Evolutionary conservation across 2,797 vertebrate genomes (phyloP), one percentile per base, ranked within the genome.

Genomic region (Poecile montanus): DNA sequence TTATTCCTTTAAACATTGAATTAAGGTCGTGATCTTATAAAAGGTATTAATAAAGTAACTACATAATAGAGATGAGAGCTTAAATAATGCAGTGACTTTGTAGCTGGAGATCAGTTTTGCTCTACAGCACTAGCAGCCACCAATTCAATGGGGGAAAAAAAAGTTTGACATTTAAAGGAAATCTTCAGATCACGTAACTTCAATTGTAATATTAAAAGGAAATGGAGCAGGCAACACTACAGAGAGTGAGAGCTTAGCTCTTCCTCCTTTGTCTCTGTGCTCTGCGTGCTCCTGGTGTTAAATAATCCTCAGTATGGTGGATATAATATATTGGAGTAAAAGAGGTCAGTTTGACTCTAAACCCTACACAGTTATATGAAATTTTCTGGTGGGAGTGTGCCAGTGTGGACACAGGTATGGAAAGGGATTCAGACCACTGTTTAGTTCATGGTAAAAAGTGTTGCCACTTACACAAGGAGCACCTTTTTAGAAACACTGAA

Each of bases 1-100:
- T 91, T 92, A 82, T 91, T 93, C 70, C 57, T 95, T 93, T 95
- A 90, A 96, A 78, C 75, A 62, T 29, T 93, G 82, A 87, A 91
- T 91, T 95, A 91, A 95, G 91, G 87, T 88, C 77, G 67, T 83
- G 87, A 93, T 94, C 87, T 94, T 94, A 72, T 79, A 89, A 85
- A 76, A 81, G 57, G 42, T 93, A 85, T 93, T 95, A 95, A 89
- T 95, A 92, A 93, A 95, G 83, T 51, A 95, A 88, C 72, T 75
- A 65, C 68, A 81, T 74, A 85, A 86, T 76, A 93, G 65, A 90
- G 65, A 91, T 34, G 38, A 70, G 29, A 83, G 23, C 68, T 95
- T 96, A 82, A 97, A 96, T 93, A 93, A 93, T 82, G 44, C 71
- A 87, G 30, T 20, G 42, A 50, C 57, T 96, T 85, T 81, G 68